Base-by-base conservation (phyloP, 1,140 invertebrate genomes). In the Mactra quadrangularis region DNA sequence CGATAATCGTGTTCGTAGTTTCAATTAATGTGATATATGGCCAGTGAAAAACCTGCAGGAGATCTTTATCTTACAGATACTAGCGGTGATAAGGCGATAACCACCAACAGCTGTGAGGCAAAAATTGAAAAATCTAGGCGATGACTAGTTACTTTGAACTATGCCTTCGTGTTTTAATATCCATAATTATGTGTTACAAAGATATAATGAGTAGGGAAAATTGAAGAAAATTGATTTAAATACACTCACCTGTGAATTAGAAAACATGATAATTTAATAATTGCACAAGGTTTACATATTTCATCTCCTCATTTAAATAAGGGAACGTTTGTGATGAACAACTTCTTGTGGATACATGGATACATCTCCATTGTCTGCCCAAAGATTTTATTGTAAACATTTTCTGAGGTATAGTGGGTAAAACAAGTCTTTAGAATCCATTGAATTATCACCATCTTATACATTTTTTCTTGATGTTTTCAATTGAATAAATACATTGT, bases 21-120 rank as follows among this genome's bases (percentile, higher is more conserved):
- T 72, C 50, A 72, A 53, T 72, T 72, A 72, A 25, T 25, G 33
- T 72, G 70, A 72, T 72, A 31, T 55, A 72, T 72, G 22, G 19
- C 3, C 13, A 17, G 33, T 31, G 45, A 22, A 1, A 29, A 72
- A 25, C 17, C 33, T 7, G 19, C 4, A 25, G 17, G 33, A 38
- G 70, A 72, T 72, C 31, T 3, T 72, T 57, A 72, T 72, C 70
- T 55, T 9, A 9, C 9, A n/a, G 70, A 72, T 72, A 72, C 6
- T 72, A 72, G 50, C 70, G 70, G 70, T 17, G 70, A 72, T 72
- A 55, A 72, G 19, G 1, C 3, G n/a, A 19, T n/a, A n/a, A n/a
- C n/a, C 22, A 11, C 27, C 6, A 35, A 64, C 60, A 64, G 60
- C 33, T 64, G 60, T 25, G 27, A 15, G 29, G 9, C 27, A 35